Base-by-base conservation (phyloP, 2,797 vertebrate species). In the Sylvia borin region DNA sequence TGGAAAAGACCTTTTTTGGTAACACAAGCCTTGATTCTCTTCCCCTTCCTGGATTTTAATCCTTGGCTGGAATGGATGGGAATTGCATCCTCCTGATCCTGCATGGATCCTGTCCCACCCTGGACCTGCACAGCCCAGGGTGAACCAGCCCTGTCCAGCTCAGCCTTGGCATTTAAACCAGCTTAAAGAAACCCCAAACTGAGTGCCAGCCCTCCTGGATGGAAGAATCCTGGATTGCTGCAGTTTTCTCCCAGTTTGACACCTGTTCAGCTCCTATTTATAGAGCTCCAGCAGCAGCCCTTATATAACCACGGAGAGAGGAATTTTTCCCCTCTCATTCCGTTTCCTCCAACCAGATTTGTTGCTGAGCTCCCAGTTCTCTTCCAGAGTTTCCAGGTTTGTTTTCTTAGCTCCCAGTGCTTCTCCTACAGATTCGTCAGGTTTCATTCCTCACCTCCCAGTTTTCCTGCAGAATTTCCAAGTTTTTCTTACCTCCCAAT, bases 31-130 rank as follows among this genome's bases (percentile, higher is more conserved):
- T 18, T 16, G 36, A 12, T 78, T 36, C 32, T 25, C 16, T 8
- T 5, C 32, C n/a, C 31, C 6, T 89, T 64, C 24, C 40, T 43
- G 57, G 8, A 8, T 73, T 77, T 29, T 11, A 31, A 24, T 31
- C 1, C 0, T 50, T 72, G 54, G 2, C 43, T 77, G 38, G 10
- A 70, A 47, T 3, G 0, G 65, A 3, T 26, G 4, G 13, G 40
- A 26, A 11, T 7, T 1, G 0, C 36, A 5, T 36, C 10, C 36
- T 25, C 66, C 13, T 60, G 32, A 22, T 7, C 36, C 68, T 66
- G n/a, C 8, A 0, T 0, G 7, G n/a, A 12, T 80, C 55, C 5
- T 12, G 9, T 32, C 13, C 54, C 19, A 9, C 13, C 53, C 53
- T 55, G 54, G 13, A n/a, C 8, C 54, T 53, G 51, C 51, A 31